A percentile compares a stretch with the other conserved stretches of the same genome.
Evolutionary conservation across 2,888 invertebrate species (phyloP).

Genomic region (Amiota mariae): DNA sequence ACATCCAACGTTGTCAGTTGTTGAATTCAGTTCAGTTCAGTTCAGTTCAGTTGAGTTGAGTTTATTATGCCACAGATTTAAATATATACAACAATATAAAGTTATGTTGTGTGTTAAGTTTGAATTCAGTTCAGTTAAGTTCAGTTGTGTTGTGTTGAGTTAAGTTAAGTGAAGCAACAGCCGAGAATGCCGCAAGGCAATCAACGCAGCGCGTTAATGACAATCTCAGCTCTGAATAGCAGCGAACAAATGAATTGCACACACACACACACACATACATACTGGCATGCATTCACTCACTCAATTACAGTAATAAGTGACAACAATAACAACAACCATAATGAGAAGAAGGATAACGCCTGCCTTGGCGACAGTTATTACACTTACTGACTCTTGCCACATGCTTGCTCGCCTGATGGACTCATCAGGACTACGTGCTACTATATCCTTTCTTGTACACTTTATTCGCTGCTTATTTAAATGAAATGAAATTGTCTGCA

Average conservation of each 20-base stretch:
- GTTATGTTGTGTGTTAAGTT: slow-evolving; percentile 48
- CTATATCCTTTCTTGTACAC: too few species aligned
- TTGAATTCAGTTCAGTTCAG: background rate
- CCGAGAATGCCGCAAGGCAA: too few species aligned
- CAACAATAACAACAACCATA: background rate
- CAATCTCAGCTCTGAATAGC: background rate
- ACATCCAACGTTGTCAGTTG: background rate
- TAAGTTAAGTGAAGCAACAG: too few species aligned
- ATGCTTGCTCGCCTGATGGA: background rate
- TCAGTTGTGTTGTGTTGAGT: slow-evolving; percentile 3
- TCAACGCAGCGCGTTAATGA: background rate
- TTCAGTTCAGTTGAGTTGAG: background rate
- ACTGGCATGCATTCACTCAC: background rate
- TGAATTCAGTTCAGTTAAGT: slow-evolving; percentile 44
- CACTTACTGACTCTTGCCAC: background rate
- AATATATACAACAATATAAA: slow-evolving; percentile 37
- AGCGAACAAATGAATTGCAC: background rate
- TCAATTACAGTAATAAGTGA: background rate
- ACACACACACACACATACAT: background rate
- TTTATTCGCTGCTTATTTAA: slow-evolving; percentile 16
- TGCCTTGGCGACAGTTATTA: background rate
- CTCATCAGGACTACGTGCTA: background rate
- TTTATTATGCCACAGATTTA: slow-evolving; percentile 62
- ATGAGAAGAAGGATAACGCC: background rate
- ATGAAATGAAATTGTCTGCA: background rate